A percentile compares a stretch with the other conserved stretches of the same genome.
phyloP scores from a whole-genome alignment of 1,140 invertebrate genomes.

The Pseudomyrmex gracilis region DNA sequence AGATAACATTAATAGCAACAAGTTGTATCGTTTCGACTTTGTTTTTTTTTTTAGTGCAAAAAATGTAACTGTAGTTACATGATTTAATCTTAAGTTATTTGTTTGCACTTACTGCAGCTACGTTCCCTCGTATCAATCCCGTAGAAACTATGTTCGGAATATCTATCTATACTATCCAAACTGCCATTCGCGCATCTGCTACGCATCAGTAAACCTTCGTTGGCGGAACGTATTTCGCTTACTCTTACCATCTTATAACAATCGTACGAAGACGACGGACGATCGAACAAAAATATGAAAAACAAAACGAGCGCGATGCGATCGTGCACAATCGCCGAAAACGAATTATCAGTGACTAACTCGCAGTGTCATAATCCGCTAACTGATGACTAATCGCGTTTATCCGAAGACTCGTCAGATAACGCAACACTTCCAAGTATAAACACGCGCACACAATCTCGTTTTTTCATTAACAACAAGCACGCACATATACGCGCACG shows the following conservation, averaged over 20 bases:
- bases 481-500: neutral
- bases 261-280: neutral
- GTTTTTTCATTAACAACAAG: neutral
- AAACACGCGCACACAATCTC: too few relatives aligned
- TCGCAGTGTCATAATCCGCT: neutral
- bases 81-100: neutral
- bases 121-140: conserved; percentile 59
- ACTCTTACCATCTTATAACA: conserved; percentile 17
- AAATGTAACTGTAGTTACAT: neutral
- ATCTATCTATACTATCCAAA: conserved; percentile 77
- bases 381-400: conserved; percentile 65
- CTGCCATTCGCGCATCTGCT: conserved; percentile 71
- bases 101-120: conserved; percentile 71
- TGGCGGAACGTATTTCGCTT: neutral
- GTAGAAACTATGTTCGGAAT: conserved; percentile 78
- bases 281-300: too few relatives aligned
- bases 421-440: neutral
- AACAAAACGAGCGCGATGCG: too few relatives aligned
- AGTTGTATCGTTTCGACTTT: too few relatives aligned
- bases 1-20: too few relatives aligned
- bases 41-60: too few relatives aligned
- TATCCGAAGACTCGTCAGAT: conserved; percentile 27
- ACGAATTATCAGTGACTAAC: conserved; percentile 27
- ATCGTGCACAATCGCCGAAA: too few relatives aligned
- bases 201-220: conserved; percentile 73